A percentile compares a stretch with the other conserved stretches of the same genome.
These are phyloP conservation scores for Trachelus troglodyta DNA, from an alignment of 2,888 invertebrate genomes.

Conservation along the genomic window DNA sequence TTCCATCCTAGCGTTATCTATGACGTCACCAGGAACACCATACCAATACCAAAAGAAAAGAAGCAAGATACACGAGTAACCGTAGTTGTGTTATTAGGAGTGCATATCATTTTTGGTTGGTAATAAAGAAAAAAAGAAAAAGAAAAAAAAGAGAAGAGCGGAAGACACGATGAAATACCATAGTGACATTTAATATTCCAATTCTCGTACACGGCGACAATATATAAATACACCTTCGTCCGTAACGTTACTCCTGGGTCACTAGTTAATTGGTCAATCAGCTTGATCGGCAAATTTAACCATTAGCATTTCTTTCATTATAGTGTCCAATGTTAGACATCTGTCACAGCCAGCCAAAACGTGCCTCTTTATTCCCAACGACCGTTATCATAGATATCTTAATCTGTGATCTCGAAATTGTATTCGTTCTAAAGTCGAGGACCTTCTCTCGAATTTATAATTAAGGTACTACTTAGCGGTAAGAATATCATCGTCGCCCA, in stretches of 20 bases:
- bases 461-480: slow-evolving; percentile 13
- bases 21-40: neutral
- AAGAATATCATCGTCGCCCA: slow-evolving; percentile 18
- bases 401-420: slow-evolving; percentile 10
- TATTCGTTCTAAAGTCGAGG: slow-evolving; percentile 5
- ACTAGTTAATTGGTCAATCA: slow-evolving; percentile 23
- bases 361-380: slow-evolving; percentile 11
- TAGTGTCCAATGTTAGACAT: slow-evolving; percentile 41
- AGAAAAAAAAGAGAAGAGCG: slow-evolving; percentile 4
- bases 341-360: slow-evolving; percentile 59
- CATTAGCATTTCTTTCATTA: slow-evolving; percentile 27
- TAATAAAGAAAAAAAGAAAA: slow-evolving; percentile 13
- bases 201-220: slow-evolving; percentile 41
- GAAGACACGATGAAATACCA: slow-evolving; percentile 36
- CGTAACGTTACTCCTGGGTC: slow-evolving; percentile 27
- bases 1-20: neutral
- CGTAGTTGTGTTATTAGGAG: neutral
- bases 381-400: neutral
- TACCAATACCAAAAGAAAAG: neutral
- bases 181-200: slow-evolving; percentile 49
- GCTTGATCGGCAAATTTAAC: slow-evolving; percentile 27
- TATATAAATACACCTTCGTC: slow-evolving; percentile 45
- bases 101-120: neutral
- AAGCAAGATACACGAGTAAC: neutral
- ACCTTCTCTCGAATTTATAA: slow-evolving; percentile 2